phyloP scores from a whole-genome alignment of 2,888 invertebrate genomes.

The Caenorhabditis sp. region DNA sequence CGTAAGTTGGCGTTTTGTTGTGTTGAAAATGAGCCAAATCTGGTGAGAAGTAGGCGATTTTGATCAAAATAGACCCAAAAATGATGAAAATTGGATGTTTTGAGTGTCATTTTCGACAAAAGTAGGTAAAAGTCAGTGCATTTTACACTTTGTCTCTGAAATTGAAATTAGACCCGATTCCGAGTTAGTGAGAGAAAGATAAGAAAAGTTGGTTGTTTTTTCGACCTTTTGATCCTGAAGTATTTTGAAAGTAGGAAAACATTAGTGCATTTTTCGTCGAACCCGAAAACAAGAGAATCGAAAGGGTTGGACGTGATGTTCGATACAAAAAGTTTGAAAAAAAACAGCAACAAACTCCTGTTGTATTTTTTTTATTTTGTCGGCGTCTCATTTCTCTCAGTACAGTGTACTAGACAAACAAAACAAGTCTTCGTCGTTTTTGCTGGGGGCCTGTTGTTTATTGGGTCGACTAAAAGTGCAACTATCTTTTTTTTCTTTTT shows the following conservation, averaged over 20 bases:
- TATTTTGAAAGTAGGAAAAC: conserved; percentile 12
- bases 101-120: background rate
- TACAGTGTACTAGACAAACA: background rate
- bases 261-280: background rate
- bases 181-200: background rate
- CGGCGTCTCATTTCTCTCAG: background rate
- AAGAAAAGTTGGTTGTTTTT: background rate
- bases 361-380: background rate
- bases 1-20: conserved; percentile 16
- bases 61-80: background rate
- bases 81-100: background rate
- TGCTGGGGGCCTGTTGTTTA: conserved; percentile 6
- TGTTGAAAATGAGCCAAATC: background rate
- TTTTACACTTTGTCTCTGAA: too few relatives aligned
- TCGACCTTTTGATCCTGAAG: conserved; percentile 8
- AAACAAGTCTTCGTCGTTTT: background rate
- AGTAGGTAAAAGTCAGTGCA: too few relatives aligned
- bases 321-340: too few relatives aligned
- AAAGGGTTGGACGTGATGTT: too few relatives aligned
- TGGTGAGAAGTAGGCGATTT: too few relatives aligned
- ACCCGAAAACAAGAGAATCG: too few relatives aligned
- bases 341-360: too few relatives aligned
- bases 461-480: too few relatives aligned
- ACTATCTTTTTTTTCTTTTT: too few relatives aligned
- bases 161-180: too few relatives aligned